These are phyloP conservation scores for Andricus curvator DNA, from an alignment of 2,888 invertebrate species.

Conservation along the genomic window DNA sequence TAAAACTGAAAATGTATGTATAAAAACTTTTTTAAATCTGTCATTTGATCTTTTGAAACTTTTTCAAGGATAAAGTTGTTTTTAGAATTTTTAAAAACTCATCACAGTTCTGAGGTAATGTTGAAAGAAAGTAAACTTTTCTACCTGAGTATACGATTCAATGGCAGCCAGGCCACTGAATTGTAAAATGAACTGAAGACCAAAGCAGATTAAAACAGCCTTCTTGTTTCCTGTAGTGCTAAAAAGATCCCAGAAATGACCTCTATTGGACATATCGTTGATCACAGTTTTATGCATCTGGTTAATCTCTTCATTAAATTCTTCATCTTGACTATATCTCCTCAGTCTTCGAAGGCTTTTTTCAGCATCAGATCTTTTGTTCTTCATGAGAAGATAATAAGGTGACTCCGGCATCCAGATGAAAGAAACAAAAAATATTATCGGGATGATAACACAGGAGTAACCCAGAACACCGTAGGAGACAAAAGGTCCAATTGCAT, in stretches of 20 bases:
- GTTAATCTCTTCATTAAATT: constrained; percentile 76
- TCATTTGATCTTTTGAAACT: no score
- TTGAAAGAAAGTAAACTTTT: not conserved
- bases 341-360: constrained; percentile 78
- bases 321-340: constrained; percentile 79
- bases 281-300: constrained; percentile 78
- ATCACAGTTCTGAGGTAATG: no score
- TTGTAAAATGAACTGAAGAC: constrained; percentile 81
- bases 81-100: no score
- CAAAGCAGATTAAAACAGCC: constrained; percentile 75
- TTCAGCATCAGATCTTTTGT: constrained; percentile 78
- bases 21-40: no score
- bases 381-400: constrained; percentile 81
- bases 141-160: constrained; percentile 81
- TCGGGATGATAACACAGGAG: constrained; percentile 78
- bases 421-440: constrained; percentile 79
- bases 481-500: constrained; percentile 74
- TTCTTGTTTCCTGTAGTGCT: constrained; percentile 80
- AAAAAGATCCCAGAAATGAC: constrained; percentile 79
- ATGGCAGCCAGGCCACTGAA: constrained; percentile 82
- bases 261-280: constrained; percentile 80
- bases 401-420: constrained; percentile 83
- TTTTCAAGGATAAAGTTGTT: no score
- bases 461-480: constrained; percentile 76
- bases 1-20: no score